phyloP scores from a whole-genome alignment of 2,797 vertebrate genomes.

The Chrysocyon brachyurus region DNA sequence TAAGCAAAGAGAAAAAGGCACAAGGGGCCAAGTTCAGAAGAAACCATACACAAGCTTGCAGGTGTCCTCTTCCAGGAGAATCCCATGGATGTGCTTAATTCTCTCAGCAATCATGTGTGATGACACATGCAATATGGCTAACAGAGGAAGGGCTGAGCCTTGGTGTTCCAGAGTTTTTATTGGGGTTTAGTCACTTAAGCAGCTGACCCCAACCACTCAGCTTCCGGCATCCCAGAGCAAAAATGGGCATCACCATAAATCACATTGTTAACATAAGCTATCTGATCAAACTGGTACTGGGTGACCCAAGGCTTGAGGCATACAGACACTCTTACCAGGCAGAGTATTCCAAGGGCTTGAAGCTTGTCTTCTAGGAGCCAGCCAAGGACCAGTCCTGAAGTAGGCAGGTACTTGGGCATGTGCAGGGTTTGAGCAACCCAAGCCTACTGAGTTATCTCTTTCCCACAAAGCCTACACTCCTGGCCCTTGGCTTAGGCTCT shows the following conservation, averaged over 20 bases:
- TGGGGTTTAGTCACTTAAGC: background rate
- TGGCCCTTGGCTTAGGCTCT: background rate
- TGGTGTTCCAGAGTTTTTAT: background rate
- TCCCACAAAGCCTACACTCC: background rate
- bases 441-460: background rate
- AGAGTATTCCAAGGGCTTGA: background rate
- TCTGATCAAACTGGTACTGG: background rate
- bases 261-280: background rate
- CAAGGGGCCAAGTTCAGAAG: background rate
- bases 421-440: background rate
- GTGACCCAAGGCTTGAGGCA: background rate
- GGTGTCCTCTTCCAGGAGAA: background rate
- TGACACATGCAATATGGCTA: background rate
- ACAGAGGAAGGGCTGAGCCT: background rate
- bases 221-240: background rate
- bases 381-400: background rate
- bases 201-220: background rate
- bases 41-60: background rate
- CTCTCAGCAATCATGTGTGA: background rate
- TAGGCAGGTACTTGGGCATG: background rate
- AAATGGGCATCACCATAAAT: background rate
- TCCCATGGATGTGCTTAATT: background rate
- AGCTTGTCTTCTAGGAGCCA: background rate
- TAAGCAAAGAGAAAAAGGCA: background rate
- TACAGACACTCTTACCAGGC: background rate